Percentiles rank a stretch among this genome's conserved stretches.
phyloP scores from a whole-genome alignment of 2,888 invertebrate genomes.

The Lypha dubia region DNA sequence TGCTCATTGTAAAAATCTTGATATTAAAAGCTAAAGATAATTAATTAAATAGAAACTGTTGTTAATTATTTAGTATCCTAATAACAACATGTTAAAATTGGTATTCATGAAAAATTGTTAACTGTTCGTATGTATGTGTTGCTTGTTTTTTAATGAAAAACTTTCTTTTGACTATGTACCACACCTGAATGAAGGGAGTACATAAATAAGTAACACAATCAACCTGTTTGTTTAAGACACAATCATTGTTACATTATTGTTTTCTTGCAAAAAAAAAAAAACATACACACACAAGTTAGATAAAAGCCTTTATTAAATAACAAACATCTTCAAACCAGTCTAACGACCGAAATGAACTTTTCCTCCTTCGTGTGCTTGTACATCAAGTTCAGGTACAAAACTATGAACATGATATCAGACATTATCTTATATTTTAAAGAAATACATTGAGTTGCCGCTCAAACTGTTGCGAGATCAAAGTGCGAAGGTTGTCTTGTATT shows the following conservation, averaged over 20 bases:
- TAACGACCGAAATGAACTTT: conserved; percentile 34
- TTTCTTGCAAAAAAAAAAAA: too few species aligned
- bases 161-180: conserved; percentile 30
- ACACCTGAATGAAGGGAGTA: conserved; percentile 48
- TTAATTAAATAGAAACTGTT: conserved; percentile 60
- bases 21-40: conserved; percentile 62
- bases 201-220: conserved; percentile 11
- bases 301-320: conserved; percentile 36
- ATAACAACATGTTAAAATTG: not conserved
- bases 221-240: conserved; percentile 42
- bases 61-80: conserved; percentile 54
- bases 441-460: conserved; percentile 11
- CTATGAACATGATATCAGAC: conserved; percentile 22
- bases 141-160: not conserved
- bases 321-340: conserved; percentile 48
- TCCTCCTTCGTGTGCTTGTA: conserved; percentile 24
- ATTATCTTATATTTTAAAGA: conserved; percentile 10
- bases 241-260: not conserved
- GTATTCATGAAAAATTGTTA: not conserved
- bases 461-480: not conserved
- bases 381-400: conserved; percentile 69
- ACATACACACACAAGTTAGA: not conserved
- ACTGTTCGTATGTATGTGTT: too few species aligned
- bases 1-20: conserved; percentile 34
- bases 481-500: not conserved